These are phyloP conservation scores for Clarias magur DNA, from an alignment of 2,113 vertebrate genomes.

Conservation along the genomic window DNA sequence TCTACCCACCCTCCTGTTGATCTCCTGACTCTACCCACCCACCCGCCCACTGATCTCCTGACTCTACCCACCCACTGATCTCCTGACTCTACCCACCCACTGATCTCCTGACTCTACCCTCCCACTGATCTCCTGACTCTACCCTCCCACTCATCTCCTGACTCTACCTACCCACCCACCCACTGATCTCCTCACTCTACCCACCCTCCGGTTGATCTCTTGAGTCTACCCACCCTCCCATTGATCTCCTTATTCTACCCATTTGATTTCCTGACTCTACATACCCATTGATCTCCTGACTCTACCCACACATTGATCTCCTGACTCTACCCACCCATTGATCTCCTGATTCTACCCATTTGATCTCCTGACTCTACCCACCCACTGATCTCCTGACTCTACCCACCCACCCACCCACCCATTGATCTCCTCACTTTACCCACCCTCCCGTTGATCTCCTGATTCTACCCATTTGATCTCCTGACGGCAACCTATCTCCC, in stretches of 20 bases:
- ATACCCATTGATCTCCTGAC: neutral
- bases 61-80: neutral
- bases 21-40: neutral
- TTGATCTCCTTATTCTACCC: too few species aligned
- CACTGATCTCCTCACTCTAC: too few species aligned
- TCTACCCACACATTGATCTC: neutral
- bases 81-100: neutral
- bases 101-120: neutral
- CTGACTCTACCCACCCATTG: neutral
- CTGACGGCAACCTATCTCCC: neutral
- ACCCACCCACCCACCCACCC: neutral
- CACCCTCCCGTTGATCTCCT: neutral
- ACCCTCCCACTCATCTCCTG: too few species aligned
- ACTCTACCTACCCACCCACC: neutral
- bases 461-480: neutral
- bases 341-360: too few species aligned
- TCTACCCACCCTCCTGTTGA: neutral
- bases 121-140: too few species aligned
- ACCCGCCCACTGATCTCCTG: neutral
- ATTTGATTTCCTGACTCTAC: too few species aligned
- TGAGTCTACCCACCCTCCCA: neutral
- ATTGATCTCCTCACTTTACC: neutral
- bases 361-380: neutral
- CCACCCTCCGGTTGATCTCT: neutral
- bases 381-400: neutral